Conservation (phyloP, 2,113 vertebrate genomes). For the Meriones unguiculatus region DNA sequence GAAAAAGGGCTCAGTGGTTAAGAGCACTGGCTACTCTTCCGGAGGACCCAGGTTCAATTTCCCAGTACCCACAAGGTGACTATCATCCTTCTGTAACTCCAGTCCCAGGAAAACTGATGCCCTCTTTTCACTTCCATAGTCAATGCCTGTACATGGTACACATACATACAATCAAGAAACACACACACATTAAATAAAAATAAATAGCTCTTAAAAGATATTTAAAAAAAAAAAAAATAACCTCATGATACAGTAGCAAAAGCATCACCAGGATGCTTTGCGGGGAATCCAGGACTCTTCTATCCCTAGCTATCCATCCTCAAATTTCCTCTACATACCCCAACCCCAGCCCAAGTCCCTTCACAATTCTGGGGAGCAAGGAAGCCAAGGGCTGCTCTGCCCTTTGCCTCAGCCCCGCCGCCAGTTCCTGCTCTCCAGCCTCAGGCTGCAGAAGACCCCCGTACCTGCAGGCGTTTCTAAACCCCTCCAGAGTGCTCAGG, state of each 20-base stretch:
- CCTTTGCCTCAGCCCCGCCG: neutral
- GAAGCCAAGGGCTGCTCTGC: neutral
- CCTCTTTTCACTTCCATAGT: neutral
- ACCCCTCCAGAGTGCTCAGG: slow-evolving; percentile 89
- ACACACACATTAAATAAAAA: neutral
- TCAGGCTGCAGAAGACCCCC: neutral
- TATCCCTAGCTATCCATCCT: neutral
- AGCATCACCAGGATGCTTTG: neutral
- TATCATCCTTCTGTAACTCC: neutral
- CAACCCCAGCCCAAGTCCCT: neutral
- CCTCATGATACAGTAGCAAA: neutral
- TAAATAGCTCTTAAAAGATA: neutral
- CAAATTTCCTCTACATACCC: neutral
- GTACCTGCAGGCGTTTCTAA: slow-evolving; percentile 95
- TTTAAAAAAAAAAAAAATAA: neutral
- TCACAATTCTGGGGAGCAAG: neutral
- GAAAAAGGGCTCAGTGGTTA: neutral
- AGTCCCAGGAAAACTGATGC: neutral
- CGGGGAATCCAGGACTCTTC: neutral
- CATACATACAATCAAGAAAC: neutral
- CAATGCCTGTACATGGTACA: neutral
- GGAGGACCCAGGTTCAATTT: neutral
- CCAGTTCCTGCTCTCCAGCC: neutral
- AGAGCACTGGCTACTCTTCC: neutral
- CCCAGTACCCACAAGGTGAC: neutral